Evolutionary conservation across 2,888 invertebrate species (phyloP), one percentile per base, ranked within the genome.

Genomic region (Elmis aenea): DNA sequence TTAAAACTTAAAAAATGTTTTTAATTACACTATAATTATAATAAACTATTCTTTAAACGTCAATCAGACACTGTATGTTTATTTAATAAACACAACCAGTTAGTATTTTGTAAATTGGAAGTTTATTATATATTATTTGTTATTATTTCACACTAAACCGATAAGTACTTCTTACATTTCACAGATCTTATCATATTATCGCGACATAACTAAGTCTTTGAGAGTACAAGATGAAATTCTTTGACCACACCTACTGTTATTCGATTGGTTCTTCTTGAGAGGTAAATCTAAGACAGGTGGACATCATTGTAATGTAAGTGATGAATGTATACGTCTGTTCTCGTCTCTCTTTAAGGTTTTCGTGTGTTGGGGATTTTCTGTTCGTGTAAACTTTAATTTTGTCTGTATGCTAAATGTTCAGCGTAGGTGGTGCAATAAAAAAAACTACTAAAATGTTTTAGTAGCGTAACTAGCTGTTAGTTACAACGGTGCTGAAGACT

Each of bases 101-200:
- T 54, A 54, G 54, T 57, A 60, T 59, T 58, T 61, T 59, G 64
- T 67, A 62, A 67, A 67, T 67, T 66, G 58, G 64, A 53, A 61
- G 61, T 55, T 66, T 64, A 67, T 66, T 67, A 62, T 64, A 59
- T 58, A 59, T 61, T 65, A 62, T 64, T 64, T 64, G 64, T 62
- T 59, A 61, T 63, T 64, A 63, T 67, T 68, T 68, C 67, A 67
- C 68, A 68, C 68, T 56, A 64, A 59, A 62, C 60, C 58, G 67
- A 62, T 67, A 68, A 68, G 58, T 65, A 62, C 64, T 64, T 55
- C 58, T 61, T 59, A 57, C 52, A 59, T 62, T 61, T 61, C 57
- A 60, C 58, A 54, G 56, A 59, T 62, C 61, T 60, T 59, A 58
- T 55, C 62, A 62, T 59, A 63, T 63, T 62, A 61, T 57, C 63